phyloP scores from a whole-genome alignment of 2,888 invertebrate species.

The Cephus pygmeus region DNA sequence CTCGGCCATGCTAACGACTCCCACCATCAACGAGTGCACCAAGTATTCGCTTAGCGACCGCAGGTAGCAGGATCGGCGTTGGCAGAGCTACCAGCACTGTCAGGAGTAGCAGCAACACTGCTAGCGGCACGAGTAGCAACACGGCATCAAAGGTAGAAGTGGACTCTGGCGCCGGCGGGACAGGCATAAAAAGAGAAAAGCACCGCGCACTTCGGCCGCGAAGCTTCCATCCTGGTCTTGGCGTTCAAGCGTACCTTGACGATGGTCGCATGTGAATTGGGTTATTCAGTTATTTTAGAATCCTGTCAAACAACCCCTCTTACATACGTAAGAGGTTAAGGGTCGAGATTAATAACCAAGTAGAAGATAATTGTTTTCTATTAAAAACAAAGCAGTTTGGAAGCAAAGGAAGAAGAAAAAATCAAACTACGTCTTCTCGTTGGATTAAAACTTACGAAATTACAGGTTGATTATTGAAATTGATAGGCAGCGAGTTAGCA shows the following conservation, averaged over 20 bases:
- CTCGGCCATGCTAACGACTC: not conserved
- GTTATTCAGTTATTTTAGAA: conserved; percentile 4
- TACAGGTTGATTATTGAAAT: not conserved
- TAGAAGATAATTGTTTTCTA: not conserved
- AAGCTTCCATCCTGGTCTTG: conserved; percentile 15
- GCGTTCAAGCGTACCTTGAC: not conserved
- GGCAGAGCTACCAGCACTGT: not conserved
- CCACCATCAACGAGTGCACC: not conserved
- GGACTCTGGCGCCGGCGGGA: conserved; percentile 27
- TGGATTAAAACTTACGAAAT: not conserved
- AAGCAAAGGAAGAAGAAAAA: not conserved
- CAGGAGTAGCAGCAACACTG: not conserved
- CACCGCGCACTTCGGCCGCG: conserved; percentile 11
- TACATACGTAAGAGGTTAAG: not conserved
- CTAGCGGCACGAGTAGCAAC: not conserved
- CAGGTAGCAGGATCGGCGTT: not conserved
- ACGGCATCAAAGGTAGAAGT: conserved; percentile 9
- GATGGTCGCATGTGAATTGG: not conserved
- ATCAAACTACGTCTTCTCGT: not conserved
- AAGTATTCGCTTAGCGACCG: not conserved
- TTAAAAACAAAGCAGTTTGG: not conserved
- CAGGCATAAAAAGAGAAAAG: conserved; percentile 26
- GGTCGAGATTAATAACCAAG: not conserved
- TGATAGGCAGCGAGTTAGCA: not conserved
- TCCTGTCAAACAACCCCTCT: not conserved